Conservation (phyloP, 2,113 vertebrate genomes). For the Sigmodon hispidus region DNA sequence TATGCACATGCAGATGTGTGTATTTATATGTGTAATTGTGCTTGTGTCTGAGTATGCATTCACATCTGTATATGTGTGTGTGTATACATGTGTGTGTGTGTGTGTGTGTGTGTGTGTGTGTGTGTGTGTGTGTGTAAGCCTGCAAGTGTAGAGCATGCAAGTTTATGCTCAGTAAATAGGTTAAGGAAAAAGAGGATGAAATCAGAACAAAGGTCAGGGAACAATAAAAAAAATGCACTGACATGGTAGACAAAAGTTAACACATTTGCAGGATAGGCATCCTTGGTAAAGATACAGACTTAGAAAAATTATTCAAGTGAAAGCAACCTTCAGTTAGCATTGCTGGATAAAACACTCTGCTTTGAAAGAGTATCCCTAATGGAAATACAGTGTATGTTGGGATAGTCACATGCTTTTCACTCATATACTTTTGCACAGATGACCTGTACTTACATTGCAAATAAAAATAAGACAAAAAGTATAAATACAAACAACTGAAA, state of each 20-base stretch:
- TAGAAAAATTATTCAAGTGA: background rate
- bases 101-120: too few species aligned
- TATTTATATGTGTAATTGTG: background rate
- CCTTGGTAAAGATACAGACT: constrained; percentile 49
- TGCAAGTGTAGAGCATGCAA: background rate
- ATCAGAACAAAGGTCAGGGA: background rate
- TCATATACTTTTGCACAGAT: constrained; percentile 8
- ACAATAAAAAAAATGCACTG: background rate
- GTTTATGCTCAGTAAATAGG: background rate
- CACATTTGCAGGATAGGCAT: background rate
- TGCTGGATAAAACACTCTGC: background rate
- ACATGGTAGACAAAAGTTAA: background rate
- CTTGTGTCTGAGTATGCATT: background rate
- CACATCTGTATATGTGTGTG: too few species aligned
- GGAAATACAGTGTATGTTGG: background rate
- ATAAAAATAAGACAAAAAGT: constrained; percentile 18
- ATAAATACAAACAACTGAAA: constrained; percentile 38
- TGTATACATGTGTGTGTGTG: background rate
- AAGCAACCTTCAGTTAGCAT: background rate
- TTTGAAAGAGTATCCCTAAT: background rate
- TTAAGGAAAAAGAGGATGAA: background rate
- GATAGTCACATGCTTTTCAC: background rate
- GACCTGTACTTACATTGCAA: background rate
- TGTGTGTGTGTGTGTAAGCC: background rate
- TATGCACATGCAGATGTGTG: background rate